Evolutionary conservation across 2,888 invertebrate genomes (phyloP).

Genomic region (Dioctria rufipes): DNA sequence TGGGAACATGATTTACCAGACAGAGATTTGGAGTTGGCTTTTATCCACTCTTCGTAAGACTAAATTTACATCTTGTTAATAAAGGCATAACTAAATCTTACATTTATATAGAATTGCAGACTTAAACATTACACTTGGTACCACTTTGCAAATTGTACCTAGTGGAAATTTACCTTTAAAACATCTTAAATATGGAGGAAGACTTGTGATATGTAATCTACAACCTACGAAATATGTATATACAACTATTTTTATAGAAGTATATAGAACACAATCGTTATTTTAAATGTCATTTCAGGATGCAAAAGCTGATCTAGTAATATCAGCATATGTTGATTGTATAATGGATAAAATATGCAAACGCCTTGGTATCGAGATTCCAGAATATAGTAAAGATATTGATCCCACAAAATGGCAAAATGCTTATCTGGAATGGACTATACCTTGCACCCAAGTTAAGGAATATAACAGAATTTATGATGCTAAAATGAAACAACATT

Average conservation of each 20-base stretch:
- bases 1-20: slow-evolving; percentile 97
- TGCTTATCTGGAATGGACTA: slow-evolving; percentile 80
- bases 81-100: slow-evolving; percentile 1
- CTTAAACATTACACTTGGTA: slow-evolving; percentile 93
- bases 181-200: slow-evolving; percentile 88
- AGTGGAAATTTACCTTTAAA: slow-evolving; percentile 94
- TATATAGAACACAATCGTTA: not conserved
- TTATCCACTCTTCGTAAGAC: slow-evolving; percentile 81
- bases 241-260: not conserved
- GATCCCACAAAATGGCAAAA: slow-evolving; percentile 78
- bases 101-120: slow-evolving; percentile 85
- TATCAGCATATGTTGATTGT: slow-evolving; percentile 91
- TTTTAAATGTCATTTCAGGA: slow-evolving; percentile 75
- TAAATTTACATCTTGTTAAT: not conserved
- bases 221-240: slow-evolving; percentile 97
- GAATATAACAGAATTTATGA: slow-evolving; percentile 77
- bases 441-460: slow-evolving; percentile 75
- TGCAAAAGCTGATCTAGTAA: slow-evolving; percentile 89
- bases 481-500: slow-evolving; percentile 63
- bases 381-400: slow-evolving; percentile 76
- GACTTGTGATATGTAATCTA: slow-evolving; percentile 93
- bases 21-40: slow-evolving; percentile 85
- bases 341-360: slow-evolving; percentile 83
- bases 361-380: slow-evolving; percentile 81
- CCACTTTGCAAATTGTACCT: slow-evolving; percentile 98